phyloP scores from a whole-genome alignment of 2,888 invertebrate species.

The Emmelina monodactyla region DNA sequence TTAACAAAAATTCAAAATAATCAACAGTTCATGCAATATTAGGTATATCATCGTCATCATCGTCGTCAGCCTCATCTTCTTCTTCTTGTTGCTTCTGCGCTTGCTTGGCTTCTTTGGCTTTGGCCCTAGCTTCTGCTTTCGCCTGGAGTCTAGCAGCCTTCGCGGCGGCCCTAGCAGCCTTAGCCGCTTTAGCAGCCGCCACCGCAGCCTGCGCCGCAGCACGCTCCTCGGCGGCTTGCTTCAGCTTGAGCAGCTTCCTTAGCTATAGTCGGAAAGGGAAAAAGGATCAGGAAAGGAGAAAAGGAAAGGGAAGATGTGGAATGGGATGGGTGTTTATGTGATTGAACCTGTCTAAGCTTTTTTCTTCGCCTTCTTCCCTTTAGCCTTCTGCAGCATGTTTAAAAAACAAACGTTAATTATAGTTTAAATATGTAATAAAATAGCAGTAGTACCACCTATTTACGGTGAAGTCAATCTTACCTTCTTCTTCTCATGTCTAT shows the following conservation, averaged over 20 bases:
- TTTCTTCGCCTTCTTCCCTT: slow-evolving; percentile 52
- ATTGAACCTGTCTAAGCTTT: slow-evolving; percentile 26
- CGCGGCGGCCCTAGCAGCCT: slow-evolving; percentile 1
- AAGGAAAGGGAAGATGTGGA: slow-evolving; percentile 17
- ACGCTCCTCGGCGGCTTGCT: slow-evolving; percentile 26
- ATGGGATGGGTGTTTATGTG: neutral
- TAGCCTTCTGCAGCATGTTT: slow-evolving; percentile 44
- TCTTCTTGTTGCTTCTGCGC: no score
- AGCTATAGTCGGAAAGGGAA: slow-evolving; percentile 23
- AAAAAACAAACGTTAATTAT: neutral
- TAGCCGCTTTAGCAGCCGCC: slow-evolving; percentile 14
- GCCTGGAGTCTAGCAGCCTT: neutral
- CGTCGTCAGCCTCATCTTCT: no score
- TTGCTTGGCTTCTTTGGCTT: no score
- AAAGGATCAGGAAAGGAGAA: slow-evolving; percentile 10
- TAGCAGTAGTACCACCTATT: no score
- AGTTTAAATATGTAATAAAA: neutral
- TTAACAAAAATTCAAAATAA: no score
- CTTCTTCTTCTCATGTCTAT: slow-evolving; percentile 47
- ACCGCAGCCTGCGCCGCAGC: slow-evolving; percentile 8
- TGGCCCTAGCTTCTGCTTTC: no score
- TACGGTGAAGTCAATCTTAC: no score
- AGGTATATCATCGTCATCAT: no score
- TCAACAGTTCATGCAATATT: no score
- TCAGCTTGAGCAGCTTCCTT: slow-evolving; percentile 35